Base-by-base conservation (phyloP, 2,888 invertebrate genomes). In the Drosophila fulvimacula region DNA sequence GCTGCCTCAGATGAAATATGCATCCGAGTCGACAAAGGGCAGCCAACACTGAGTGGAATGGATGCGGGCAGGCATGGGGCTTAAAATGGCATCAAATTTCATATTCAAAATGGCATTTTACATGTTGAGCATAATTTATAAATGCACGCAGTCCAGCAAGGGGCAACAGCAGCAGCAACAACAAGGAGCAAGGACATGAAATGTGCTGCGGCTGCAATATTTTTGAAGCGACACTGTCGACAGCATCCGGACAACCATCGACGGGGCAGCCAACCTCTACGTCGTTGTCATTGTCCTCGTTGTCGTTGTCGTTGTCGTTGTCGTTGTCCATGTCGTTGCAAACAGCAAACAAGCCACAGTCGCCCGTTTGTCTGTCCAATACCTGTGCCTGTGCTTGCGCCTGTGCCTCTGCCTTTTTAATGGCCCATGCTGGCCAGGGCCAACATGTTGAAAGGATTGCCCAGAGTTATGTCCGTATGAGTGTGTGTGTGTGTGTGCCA, bases 61-160 rank as follows among this genome's bases (percentile, higher is more conserved):
- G 38, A 27, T 39, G 69, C 48, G 38, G 55, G 17, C 44, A 5
- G 72, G 68, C 65, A 61, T 68, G 62, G 66, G 83, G 90, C 90
- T 90, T 90, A 90, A 90, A 90, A 91, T 85, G 80, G 88, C 92
- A 92, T 92, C 92, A 92, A 91, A 92, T 92, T 92, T 92, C 91
- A 92, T 92, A 92, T 92, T 91, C 92, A 92, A 92, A 92, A 92
- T 92, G 91, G 91, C 91, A 92, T 84, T 92, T 91, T 91, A 91
- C 92, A 91, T 92, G 91, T 91, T 91, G 90, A 90, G 92, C 91
- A 92, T 92, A 92, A 92, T 92, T 92, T 92, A 92, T 92, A 92
- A 90, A 91, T 90, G 90, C 79, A 82, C 79, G 79, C 79, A 79
- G 69, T 70, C 60, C 73, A 52, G 56, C 63, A 70, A 24, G 21